Evolutionary conservation across 2,888 invertebrate species (phyloP), one percentile per base, ranked within the genome.

Genomic region (Phortica magna): DNA sequence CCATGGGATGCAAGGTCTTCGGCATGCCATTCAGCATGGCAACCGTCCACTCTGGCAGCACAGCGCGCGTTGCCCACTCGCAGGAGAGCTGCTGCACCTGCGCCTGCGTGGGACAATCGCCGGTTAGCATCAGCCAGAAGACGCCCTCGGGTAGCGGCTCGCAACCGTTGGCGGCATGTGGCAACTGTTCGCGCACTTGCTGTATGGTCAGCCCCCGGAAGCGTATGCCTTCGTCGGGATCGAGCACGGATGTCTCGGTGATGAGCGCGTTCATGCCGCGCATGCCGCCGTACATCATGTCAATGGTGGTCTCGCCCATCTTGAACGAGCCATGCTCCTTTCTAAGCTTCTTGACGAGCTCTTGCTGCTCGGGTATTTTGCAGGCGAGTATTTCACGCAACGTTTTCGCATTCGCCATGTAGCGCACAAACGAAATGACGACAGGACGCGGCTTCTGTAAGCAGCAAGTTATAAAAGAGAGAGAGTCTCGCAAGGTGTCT

Each of bases 71-170:
- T 1, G 95, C 95, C 96, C 96, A 96, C 90, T 95, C 94, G 91
- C 94, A 93, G 9, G 95, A 95, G 65, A 95, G 83, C 43, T 94
- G 92, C 83, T 92, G 92, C 10, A 94, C 95, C 92, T 97, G 97
- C 73, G 94, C 94, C 7, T 95, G 94, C 57, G 93, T 95, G 59
- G 97, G 97, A 39, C 97, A 93, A 78, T 97, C 95, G n/a, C 97
- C 97, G 79, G 97, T 97, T 81, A 95, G 93, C 75, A 98, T 92
- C 41, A 97, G 93, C 97, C 97, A 98, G 93, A 97, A 97, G n/a
- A 97, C 93, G 89, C 95, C 97, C 92, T 98, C 97, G 0, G 97
- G 97, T 7, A 97, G 93, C 1, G 97, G 97, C 90, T 97, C 96
- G 59, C 92, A 92, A 7, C 80, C 78, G 19, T 77, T 61, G 39